These are phyloP conservation scores for Ceyx margarethae DNA, from an alignment of 2,113 vertebrate species.

Conservation along the genomic window DNA sequence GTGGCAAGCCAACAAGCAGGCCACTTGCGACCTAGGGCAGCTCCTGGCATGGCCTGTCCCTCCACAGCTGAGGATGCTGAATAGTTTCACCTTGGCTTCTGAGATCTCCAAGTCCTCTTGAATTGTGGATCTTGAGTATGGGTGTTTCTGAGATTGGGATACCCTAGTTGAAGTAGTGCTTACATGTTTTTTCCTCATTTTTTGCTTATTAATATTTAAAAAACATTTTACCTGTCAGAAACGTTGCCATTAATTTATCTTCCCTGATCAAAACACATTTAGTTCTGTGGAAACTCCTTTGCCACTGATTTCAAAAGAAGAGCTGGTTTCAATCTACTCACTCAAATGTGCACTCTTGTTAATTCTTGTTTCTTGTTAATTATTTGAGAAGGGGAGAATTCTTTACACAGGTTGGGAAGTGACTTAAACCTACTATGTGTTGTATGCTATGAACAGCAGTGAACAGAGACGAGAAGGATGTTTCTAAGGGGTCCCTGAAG, in stretches of 20 bases:
- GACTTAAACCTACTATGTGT: neutral
- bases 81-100: neutral
- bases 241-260: neutral
- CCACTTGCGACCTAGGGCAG: neutral
- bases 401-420: neutral
- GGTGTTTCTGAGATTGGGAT: neutral
- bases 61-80: neutral
- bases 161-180: neutral
- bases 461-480: neutral
- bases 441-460: neutral
- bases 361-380: neutral
- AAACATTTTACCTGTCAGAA: neutral
- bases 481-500: neutral
- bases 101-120: neutral
- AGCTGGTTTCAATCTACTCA: neutral
- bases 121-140: neutral
- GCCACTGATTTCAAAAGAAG: neutral
- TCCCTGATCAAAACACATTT: slow-evolving; percentile 22
- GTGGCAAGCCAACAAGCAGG: neutral
- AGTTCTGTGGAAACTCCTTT: slow-evolving; percentile 5
- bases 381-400: neutral
- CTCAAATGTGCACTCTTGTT: neutral
- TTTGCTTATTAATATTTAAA: slow-evolving; percentile 20
- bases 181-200: neutral
- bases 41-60: neutral